Percentiles rank a stretch among this genome's conserved stretches.
Evolutionary conservation across 2,113 vertebrate genomes (phyloP).

Genomic region (Caloenas nicobarica): DNA sequence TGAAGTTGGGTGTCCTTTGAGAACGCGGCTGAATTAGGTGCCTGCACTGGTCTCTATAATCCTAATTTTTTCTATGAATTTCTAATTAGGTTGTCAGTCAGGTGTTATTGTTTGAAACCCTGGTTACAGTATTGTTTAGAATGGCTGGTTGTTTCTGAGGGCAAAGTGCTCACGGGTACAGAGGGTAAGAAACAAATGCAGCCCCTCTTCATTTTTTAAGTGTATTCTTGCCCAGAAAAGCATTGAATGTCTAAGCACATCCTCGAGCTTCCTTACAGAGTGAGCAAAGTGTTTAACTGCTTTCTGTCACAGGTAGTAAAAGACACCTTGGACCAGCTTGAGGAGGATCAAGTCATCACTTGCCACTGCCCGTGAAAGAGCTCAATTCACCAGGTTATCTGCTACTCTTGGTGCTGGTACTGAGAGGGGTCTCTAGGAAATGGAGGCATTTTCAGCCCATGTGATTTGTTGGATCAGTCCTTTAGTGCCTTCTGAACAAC

Average conservation of each 20-base stretch:
- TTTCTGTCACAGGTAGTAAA: not conserved
- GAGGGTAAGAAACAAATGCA: not conserved
- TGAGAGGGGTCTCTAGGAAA: conserved; percentile 29
- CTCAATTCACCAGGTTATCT: not conserved
- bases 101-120: not conserved
- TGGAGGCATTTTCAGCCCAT: conserved; percentile 41
- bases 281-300: not conserved
- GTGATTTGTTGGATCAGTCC: conserved; percentile 11
- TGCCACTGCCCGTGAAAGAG: not conserved
- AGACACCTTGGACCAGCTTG: not conserved
- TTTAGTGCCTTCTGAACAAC: conserved; percentile 30
- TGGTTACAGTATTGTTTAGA: not conserved
- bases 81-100: not conserved
- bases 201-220: not conserved
- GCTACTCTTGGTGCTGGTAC: not conserved
- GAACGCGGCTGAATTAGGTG: not conserved
- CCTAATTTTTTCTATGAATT: not conserved
- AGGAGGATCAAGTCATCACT: not conserved
- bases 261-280: not conserved
- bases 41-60: not conserved
- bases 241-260: not conserved
- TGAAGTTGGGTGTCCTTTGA: not conserved
- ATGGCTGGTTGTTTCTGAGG: not conserved
- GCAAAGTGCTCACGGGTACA: not conserved
- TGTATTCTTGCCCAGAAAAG: not conserved